These are phyloP conservation scores for Sylvia borin DNA, from an alignment of 2,797 vertebrate genomes.

Conservation along the genomic window DNA sequence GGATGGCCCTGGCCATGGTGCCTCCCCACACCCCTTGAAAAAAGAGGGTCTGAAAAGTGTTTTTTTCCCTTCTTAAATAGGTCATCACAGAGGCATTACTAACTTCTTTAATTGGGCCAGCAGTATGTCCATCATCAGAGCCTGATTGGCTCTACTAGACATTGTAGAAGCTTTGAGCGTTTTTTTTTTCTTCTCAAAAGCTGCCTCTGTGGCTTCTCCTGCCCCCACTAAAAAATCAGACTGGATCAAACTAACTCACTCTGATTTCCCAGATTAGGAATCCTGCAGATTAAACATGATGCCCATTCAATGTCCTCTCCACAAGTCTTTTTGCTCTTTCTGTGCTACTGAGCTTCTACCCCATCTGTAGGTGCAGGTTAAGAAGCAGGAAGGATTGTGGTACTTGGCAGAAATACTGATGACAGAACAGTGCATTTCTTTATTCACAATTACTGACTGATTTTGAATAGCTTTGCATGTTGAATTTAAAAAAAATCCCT, in stretches of 20 bases:
- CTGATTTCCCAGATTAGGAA: not conserved
- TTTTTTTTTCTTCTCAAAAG: not conserved
- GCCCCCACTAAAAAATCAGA: not conserved
- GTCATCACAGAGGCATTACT: not conserved
- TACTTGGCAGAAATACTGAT: not conserved
- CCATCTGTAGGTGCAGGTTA: not conserved
- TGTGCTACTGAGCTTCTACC: not conserved
- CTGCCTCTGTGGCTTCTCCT: not conserved
- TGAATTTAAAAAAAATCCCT: not conserved
- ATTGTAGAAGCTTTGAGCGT: not conserved
- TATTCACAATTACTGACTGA: not conserved
- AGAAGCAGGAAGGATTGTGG: not conserved
- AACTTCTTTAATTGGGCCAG: not conserved
- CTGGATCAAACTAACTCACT: not conserved
- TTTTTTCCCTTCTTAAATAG: not conserved
- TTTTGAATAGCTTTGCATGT: slow-evolving; percentile 16
- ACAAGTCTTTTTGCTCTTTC: not conserved
- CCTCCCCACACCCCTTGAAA: not conserved
- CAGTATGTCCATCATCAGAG: not conserved
- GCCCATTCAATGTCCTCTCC: not conserved
- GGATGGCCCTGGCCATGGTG: too few species aligned
- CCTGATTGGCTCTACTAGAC: not conserved
- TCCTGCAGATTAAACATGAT: not conserved
- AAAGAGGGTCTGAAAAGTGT: not conserved
- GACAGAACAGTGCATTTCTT: not conserved